Conservation (phyloP, 1,140 invertebrate species). For the Steinernema feltiae region DNA sequence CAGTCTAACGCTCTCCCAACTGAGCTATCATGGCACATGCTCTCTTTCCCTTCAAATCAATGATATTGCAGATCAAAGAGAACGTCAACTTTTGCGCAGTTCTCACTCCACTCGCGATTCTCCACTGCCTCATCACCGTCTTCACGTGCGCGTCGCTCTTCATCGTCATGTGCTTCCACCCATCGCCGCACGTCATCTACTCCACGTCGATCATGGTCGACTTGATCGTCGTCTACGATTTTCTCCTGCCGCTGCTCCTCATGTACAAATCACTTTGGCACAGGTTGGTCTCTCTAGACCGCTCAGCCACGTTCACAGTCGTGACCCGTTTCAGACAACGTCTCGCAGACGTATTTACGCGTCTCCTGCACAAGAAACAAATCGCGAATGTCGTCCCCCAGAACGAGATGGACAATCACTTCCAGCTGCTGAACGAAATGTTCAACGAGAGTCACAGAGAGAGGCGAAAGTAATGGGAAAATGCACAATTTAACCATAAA, state of each 20-base stretch:
- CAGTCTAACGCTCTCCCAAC: constrained; percentile 60
- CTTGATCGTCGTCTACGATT: neutral
- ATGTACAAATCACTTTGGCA: neutral
- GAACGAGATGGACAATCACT: neutral
- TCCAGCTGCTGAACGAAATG: neutral
- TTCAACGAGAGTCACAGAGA: neutral
- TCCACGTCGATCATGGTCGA: neutral
- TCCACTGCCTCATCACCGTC: neutral
- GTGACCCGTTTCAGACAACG: neutral
- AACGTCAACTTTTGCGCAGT: neutral
- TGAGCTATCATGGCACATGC: constrained; percentile 40
- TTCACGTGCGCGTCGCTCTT: neutral
- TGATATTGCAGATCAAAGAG: neutral
- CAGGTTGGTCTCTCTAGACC: neutral
- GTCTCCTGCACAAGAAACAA: neutral
- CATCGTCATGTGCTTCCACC: neutral
- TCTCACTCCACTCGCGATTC: neutral
- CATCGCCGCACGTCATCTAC: neutral
- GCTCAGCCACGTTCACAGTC: neutral
- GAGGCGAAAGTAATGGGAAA: neutral
- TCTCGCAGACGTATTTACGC: neutral
- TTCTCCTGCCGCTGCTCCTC: neutral
- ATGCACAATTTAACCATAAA: too few relatives aligned
- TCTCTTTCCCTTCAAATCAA: too few relatives aligned
- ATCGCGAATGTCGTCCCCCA: neutral